These are phyloP conservation scores for Eulemur coronatus DNA, from an alignment of 2,797 vertebrate species.

Conservation along the genomic window DNA sequence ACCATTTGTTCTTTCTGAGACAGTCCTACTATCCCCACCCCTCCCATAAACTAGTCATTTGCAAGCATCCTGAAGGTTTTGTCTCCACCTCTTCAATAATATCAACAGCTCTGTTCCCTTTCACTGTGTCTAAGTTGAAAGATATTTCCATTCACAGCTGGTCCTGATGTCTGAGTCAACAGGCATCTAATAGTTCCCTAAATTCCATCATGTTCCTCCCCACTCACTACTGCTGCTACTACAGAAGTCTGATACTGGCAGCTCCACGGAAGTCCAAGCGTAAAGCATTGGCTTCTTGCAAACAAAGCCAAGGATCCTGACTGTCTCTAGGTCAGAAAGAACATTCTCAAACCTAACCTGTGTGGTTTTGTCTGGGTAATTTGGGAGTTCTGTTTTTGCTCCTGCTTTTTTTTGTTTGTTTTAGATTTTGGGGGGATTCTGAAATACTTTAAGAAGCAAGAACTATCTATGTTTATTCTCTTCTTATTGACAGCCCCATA, in stretches of 20 bases:
- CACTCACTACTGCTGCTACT: neutral
- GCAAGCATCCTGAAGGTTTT: neutral
- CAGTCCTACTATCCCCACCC: neutral
- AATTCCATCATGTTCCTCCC: constrained; percentile 18
- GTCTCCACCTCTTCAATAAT: neutral
- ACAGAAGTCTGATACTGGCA: neutral
- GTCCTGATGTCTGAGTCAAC: constrained; percentile 50
- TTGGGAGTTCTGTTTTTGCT: neutral
- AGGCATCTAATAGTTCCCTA: neutral
- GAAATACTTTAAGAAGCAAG: constrained; percentile 6
- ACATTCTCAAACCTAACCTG: neutral
- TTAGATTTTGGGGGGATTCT: neutral
- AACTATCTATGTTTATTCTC: neutral
- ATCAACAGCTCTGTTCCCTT: neutral
- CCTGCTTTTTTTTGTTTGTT: neutral
- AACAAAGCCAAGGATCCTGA: neutral
- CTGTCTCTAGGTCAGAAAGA: constrained; percentile 6
- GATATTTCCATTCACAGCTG: constrained; percentile 41
- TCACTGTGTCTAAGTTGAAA: constrained; percentile 27
- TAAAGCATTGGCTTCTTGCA: neutral
- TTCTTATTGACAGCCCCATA: neutral
- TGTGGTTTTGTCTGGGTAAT: constrained; percentile 23
- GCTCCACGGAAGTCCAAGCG: neutral
- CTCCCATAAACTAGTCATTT: neutral
- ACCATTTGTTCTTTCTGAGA: neutral